A percentile compares a stretch with the other conserved stretches of the same genome.
Evolutionary conservation across 2,113 vertebrate species (phyloP).

Genomic region (Synodontis membranacea): DNA sequence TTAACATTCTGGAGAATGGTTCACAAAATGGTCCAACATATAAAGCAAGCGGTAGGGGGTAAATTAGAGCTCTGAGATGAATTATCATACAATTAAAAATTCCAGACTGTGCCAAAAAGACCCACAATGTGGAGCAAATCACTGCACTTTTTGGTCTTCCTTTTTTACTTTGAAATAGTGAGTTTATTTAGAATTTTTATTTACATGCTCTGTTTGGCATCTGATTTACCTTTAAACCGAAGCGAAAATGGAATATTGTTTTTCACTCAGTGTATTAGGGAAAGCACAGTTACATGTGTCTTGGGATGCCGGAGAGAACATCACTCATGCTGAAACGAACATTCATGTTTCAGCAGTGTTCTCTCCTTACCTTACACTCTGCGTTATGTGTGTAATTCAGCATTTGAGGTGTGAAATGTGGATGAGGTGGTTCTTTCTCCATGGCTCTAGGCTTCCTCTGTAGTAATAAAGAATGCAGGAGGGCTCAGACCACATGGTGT

Average conservation of each 20-base stretch:
- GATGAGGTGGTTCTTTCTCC: conserved; percentile 52
- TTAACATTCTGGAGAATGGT: conserved; percentile 84
- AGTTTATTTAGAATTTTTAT: conserved; percentile 42
- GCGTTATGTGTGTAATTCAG: conserved; percentile 55
- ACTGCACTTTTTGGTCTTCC: conserved; percentile 59
- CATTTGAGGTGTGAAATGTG: conserved; percentile 58
- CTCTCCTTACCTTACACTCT: conserved; percentile 38
- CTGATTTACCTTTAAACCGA: conserved; percentile 39
- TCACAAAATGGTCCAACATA: conserved; percentile 83
- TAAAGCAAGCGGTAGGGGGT: conserved; percentile 83
- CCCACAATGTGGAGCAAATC: conserved; percentile 71
- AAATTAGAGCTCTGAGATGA: conserved; percentile 93
- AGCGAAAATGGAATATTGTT: conserved; percentile 20
- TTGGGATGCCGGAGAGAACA: conserved; percentile 17
- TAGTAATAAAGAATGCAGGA: conserved; percentile 60
- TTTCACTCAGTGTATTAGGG: conserved; percentile 27
- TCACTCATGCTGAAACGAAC: conserved; percentile 35
- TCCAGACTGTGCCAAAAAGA: conserved; percentile 83
- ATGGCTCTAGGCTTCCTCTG: conserved; percentile 51
- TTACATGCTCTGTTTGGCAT: conserved; percentile 32
- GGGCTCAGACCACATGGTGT: conserved; percentile 60
- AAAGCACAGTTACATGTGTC: conserved; percentile 29
- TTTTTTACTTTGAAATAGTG: conserved; percentile 39
- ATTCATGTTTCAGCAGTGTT: conserved; percentile 37
- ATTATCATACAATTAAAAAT: conserved; percentile 89